A percentile compares a stretch with the other conserved stretches of the same genome.
Evolutionary conservation across 2,113 vertebrate genomes (phyloP).

Genomic region (Vireo altiloquus): DNA sequence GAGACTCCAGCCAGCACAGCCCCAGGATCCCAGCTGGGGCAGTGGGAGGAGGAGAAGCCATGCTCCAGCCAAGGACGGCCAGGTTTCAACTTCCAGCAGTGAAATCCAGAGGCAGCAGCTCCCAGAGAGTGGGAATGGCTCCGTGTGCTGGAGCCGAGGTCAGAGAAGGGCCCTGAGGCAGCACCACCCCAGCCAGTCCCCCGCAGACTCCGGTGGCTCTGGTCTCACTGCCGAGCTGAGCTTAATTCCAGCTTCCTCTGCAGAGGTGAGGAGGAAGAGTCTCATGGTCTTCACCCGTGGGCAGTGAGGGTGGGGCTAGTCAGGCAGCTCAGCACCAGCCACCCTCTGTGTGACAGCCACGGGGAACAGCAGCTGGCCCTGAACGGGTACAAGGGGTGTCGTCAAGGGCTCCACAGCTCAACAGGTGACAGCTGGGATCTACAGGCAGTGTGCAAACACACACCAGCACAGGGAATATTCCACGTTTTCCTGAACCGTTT

Average conservation of each 20-base stretch:
- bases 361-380: neutral
- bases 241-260: neutral
- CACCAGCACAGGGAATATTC: neutral
- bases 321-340: neutral
- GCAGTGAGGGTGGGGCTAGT: neutral
- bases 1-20: neutral
- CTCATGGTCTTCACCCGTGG: accelerated
- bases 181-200: neutral
- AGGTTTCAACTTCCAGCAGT: neutral
- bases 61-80: accelerated
- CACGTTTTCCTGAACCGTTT: neutral
- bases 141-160: accelerated
- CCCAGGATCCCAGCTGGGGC: accelerated
- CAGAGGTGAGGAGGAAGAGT: neutral
- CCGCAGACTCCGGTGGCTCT: accelerated
- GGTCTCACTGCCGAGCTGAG: accelerated
- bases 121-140: accelerated
- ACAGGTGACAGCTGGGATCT: neutral
- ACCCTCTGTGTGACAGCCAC: neutral
- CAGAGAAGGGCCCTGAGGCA: neutral
- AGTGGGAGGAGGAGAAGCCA: accelerated
- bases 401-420: neutral
- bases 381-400: accelerated
- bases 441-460: neutral
- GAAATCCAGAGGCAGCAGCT: neutral